Base-by-base conservation (phyloP, 2,888 invertebrate genomes). In the Ceriagrion tenellum region DNA sequence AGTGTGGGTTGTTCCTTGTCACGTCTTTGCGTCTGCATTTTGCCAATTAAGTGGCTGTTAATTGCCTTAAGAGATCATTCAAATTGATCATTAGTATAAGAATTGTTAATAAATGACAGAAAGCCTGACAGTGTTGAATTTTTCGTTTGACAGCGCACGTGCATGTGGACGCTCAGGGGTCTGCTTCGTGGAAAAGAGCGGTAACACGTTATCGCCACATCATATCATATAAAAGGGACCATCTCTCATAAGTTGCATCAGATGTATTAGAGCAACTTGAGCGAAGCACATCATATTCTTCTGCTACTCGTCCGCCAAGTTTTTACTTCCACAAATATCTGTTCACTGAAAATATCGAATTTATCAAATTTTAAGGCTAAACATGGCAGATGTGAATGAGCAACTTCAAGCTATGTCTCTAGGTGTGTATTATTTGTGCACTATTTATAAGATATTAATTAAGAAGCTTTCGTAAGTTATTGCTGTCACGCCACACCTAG, bases 131-230 rank as follows among this genome's bases (percentile, higher is more conserved):
- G 69, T 74, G 35, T 74, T 69, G 47, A 2, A 69, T 93, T 74
- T 93, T 93, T 93, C 69, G 69, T 69, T 69, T 69, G 69, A 93
- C 93, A 47, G 69, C 69, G 69, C 93, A 93, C 69, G 93, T 93
- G 93, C 69, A 93, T 93, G 93, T 93, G 93, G 93, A 93, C 93
- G 93, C 93, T 69, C n/a, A 93, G 93, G 55, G 93, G 93, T 74
- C 69, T 93, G 93, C 93, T 93, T 40, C 69, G 69, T 93, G 93
- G 47, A 74, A 69, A 69, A n/a, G 93, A 93, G 93, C 47, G 93
- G 69, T 91, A 63, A 93, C 93, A 93, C 91, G 91, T 93, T 93
- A 40, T 93, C 69, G 93, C 93, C 93, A 93, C 93, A 93, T 93
- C 93, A 74, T 47, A 69, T 81, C 74, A 13, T 81, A 81, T 81